Evolutionary conservation across 2,888 invertebrate genomes (phyloP).

Genomic region (Plagiodera versicolora): DNA sequence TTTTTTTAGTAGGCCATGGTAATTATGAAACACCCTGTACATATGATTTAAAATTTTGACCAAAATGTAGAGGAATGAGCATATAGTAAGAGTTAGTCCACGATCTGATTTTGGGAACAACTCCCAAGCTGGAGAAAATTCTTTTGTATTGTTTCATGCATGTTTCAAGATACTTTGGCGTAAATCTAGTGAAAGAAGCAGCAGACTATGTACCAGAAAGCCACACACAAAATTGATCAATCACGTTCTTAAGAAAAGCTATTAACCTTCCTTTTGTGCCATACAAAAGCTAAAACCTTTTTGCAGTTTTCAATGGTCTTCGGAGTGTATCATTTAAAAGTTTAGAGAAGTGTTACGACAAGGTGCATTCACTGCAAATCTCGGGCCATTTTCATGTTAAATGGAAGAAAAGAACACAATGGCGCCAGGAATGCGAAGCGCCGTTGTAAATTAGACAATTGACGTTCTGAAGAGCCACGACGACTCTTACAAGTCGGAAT

Average conservation of each 20-base stretch:
- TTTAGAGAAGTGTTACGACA: slow-evolving; percentile 23
- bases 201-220: background rate
- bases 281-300: slow-evolving; percentile 6
- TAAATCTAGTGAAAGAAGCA: background rate
- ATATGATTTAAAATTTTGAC: too few relatives aligned
- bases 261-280: slow-evolving; percentile 13
- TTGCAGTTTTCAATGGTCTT: slow-evolving; percentile 11
- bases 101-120: too few relatives aligned
- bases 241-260: slow-evolving; percentile 15
- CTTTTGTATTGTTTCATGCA: too few relatives aligned
- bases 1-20: too few relatives aligned
- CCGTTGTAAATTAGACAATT: slow-evolving; percentile 25
- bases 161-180: too few relatives aligned
- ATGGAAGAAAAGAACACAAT: slow-evolving; percentile 21
- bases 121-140: too few relatives aligned
- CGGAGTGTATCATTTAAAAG: slow-evolving; percentile 12
- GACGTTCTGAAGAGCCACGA: slow-evolving; percentile 19
- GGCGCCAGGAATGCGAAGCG: slow-evolving; percentile 22
- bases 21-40: too few relatives aligned
- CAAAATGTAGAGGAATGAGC: too few relatives aligned
- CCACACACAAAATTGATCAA: slow-evolving; percentile 12
- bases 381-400: slow-evolving; percentile 22
- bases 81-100: too few relatives aligned
- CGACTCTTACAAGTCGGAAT: slow-evolving; percentile 5
- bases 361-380: slow-evolving; percentile 20